Evolutionary conservation across 2,888 invertebrate species (phyloP), one percentile per base, ranked within the genome.

Genomic region (Megastigmus dorsalis): DNA sequence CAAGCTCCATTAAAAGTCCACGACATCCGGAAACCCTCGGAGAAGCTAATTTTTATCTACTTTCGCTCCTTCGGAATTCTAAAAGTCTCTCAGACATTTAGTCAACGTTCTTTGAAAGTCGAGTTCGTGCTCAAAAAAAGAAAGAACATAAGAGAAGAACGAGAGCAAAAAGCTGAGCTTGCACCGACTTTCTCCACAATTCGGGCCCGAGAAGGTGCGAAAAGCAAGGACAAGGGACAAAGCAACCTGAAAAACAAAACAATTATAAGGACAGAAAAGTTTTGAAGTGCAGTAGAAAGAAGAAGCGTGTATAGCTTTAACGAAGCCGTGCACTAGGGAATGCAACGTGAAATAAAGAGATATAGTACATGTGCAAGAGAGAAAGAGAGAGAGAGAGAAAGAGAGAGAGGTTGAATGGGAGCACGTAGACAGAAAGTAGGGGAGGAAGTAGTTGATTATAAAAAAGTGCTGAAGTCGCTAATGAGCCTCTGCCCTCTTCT

Each of bases 391-490:
- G 38, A 43, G 50, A 54, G 33, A 62, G 23, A n/a, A n/a, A 59
- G 67, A 43, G 60, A 23, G 43, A 50, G 36, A 57, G 68, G 45
- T 50, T 48, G 23, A 38, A n/a, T n/a, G n/a, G n/a, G n/a, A n/a
- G n/a, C n/a, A n/a, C n/a, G n/a, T n/a, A n/a, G n/a, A n/a, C n/a
- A n/a, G n/a, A n/a, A n/a, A n/a, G n/a, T n/a, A n/a, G 9, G 43
- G 26, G 59, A 52, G 36, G 41, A 38, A 62, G 72, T 68, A 68
- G 73, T 69, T 76, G 69, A 76, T 76, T 73, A 76, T 69, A 62
- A 76, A 76, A 76, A 73, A 76, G 76, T 73, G 76, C 76, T 76
- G 73, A 76, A 73, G 76, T 76, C 73, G 76, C 76, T 76, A 70
- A 73, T 76, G 73, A 76, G 76, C 62, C 66, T 60, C 70, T n/a